A percentile compares a stretch with the other conserved stretches of the same genome.
Conservation (phyloP, 1,140 invertebrate species). For the Asobara japonica region DNA sequence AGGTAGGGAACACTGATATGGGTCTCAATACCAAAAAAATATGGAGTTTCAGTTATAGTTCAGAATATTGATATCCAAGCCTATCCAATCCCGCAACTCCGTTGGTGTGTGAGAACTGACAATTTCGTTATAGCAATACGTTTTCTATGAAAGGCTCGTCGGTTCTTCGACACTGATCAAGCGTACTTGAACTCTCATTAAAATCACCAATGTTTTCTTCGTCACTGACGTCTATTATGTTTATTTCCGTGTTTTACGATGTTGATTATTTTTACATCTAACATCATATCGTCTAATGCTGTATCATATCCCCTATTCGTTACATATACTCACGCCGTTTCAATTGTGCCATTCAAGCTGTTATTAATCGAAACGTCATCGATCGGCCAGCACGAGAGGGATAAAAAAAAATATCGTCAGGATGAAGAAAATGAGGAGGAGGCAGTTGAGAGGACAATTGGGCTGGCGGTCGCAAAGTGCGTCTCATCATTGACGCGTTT, state of each 20-base stretch:
- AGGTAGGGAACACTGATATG: too few relatives aligned
- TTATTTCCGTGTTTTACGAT: slow-evolving; percentile 7
- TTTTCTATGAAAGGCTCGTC: background rate
- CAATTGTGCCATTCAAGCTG: background rate
- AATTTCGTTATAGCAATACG: background rate
- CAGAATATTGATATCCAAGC: too few relatives aligned
- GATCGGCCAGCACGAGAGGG: background rate
- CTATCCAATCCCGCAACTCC: background rate
- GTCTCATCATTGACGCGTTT: slow-evolving; percentile 11
- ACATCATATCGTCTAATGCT: background rate
- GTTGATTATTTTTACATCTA: background rate
- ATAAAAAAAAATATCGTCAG: background rate
- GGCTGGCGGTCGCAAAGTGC: background rate
- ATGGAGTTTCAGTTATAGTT: too few relatives aligned
- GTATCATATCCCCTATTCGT: too few relatives aligned
- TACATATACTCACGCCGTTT: background rate
- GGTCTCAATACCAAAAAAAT: too few relatives aligned
- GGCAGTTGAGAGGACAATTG: slow-evolving; percentile 8
- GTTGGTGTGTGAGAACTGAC: background rate
- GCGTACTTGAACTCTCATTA: slow-evolving; percentile 2
- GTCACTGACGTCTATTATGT: background rate
- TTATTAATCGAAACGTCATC: slow-evolving; percentile 9
- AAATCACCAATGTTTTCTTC: slow-evolving; percentile 4
- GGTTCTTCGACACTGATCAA: background rate
- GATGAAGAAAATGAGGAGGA: background rate